phyloP scores from a whole-genome alignment of 2,113 vertebrate genomes.

The Peromyscus maniculatus region DNA sequence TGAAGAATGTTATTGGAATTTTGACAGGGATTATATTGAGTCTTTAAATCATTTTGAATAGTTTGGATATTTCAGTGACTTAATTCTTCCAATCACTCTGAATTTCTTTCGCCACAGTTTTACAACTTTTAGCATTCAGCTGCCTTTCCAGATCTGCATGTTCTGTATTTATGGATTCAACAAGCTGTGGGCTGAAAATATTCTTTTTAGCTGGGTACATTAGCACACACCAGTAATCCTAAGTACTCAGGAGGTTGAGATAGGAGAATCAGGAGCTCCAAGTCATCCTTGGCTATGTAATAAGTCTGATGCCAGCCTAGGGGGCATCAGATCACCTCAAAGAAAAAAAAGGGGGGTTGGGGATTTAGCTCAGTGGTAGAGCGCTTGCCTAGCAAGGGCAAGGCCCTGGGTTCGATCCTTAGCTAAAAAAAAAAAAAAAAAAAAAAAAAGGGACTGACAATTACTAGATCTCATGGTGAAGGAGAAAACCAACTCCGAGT shows the following conservation, averaged over 20 bases:
- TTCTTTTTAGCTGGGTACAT: neutral
- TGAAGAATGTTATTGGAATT: neutral
- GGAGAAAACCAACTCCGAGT: too few species aligned
- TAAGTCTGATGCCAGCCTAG: neutral
- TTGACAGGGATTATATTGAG: neutral
- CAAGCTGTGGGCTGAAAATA: neutral
- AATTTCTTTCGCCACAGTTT: neutral
- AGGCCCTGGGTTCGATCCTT: too few species aligned
- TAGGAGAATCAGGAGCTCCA: neutral
- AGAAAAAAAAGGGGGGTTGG: too few species aligned
- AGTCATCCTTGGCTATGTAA: neutral
- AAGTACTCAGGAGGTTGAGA: neutral
- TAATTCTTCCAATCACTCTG: neutral
- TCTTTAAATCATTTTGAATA: neutral
- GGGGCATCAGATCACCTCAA: too few species aligned
- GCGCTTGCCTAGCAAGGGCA: too few species aligned
- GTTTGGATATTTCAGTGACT: neutral
- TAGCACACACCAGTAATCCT: neutral
- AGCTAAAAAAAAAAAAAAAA: too few species aligned
- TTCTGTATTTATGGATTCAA: neutral
- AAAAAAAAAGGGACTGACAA: too few species aligned
- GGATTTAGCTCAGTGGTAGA: too few species aligned
- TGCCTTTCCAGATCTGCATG: neutral
- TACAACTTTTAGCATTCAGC: neutral
- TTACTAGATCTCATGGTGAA: too few species aligned